A percentile compares a stretch with the other conserved stretches of the same genome.
phyloP scores from a whole-genome alignment of 2,113 vertebrate species.

The pig (Sus scrofa) region T2T-Sscrofa CM000829.6:42282501-42283000 shows the following conservation, averaged over 20 bases:
- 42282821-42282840: background rate
- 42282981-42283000: conserved; percentile 66
- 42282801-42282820: background rate
- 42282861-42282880: conserved; percentile 46
- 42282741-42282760: background rate
- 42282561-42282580: background rate
- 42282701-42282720: background rate
- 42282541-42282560: conserved; percentile 21
- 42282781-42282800: background rate
- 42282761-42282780: background rate
- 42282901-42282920: conserved; percentile 26
- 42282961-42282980: background rate
- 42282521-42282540: background rate
- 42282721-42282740: background rate
- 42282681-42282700: background rate
- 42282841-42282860: background rate
- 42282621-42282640: background rate
- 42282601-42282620: background rate
- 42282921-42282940: conserved; percentile 27
- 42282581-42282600: background rate
- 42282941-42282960: background rate
- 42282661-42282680: background rate
- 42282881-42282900: conserved; percentile 32
- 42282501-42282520: background rate
- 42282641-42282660: conserved; percentile 2